A percentile compares a stretch with the other conserved stretches of the same genome.
Conservation (phyloP, 2,113 vertebrate species). For the Chloroceryle aenea region DNA sequence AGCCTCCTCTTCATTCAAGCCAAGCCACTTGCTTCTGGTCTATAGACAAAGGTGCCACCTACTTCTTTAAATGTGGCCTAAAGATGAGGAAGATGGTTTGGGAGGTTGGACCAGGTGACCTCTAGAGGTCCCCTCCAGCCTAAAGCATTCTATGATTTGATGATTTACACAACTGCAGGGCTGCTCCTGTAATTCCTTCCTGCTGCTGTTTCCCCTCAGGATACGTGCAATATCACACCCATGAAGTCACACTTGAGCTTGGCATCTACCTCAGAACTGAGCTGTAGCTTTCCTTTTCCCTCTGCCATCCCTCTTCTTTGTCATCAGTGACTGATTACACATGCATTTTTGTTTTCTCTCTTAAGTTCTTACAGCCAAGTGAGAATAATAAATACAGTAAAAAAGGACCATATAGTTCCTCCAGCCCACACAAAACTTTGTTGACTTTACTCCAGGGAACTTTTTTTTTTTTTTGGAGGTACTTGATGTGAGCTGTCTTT, state of each 20-base stretch:
- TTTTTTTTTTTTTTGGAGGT: neutral
- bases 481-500: neutral
- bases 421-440: neutral
- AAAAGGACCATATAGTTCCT: neutral
- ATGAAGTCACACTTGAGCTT: rapidly evolving
- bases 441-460: neutral
- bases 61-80: neutral
- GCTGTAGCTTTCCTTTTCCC: neutral
- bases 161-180: neutral
- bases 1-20: neutral
- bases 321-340: neutral
- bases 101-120: no score
- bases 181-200: neutral
- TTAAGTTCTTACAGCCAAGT: neutral
- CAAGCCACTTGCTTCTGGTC: neutral
- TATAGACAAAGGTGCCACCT: neutral
- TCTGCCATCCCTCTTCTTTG: neutral
- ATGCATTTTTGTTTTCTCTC: neutral
- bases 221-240: neutral
- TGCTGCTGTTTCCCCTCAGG: neutral
- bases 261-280: neutral
- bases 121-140: no score
- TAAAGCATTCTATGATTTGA: neutral
- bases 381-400: neutral
- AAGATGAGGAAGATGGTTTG: neutral